These are phyloP conservation scores for Hyperoplus lanceolatus DNA, from an alignment of 2,797 vertebrate genomes.

Conservation along the genomic window DNA sequence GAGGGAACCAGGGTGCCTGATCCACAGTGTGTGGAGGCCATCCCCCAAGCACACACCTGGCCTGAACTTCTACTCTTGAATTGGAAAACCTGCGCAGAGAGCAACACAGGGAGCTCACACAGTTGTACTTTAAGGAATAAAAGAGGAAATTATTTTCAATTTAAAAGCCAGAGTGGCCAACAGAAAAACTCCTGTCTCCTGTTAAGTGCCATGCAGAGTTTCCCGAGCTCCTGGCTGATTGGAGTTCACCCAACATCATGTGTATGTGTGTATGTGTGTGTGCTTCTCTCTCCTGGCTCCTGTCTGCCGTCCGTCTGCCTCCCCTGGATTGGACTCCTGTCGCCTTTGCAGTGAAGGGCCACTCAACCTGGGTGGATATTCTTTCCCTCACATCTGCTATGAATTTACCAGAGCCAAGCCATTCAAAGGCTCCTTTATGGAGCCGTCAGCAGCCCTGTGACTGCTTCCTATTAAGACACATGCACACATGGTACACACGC, in stretches of 20 bases:
- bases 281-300: slow-evolving; percentile 66
- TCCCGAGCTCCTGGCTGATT: slow-evolving; percentile 65
- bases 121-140: slow-evolving; percentile 45
- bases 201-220: slow-evolving; percentile 54
- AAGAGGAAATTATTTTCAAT: slow-evolving; percentile 63
- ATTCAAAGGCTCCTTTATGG: slow-evolving; percentile 89
- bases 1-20: slow-evolving; percentile 53
- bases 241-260: slow-evolving; percentile 59
- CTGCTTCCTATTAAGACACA: slow-evolving; percentile 82
- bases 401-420: slow-evolving; percentile 83
- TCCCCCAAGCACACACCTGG: slow-evolving; percentile 64
- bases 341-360: slow-evolving; percentile 81
- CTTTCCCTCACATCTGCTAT: slow-evolving; percentile 89
- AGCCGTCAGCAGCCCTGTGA: slow-evolving; percentile 80
- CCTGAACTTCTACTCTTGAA: slow-evolving; percentile 49
- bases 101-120: slow-evolving; percentile 46
- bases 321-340: slow-evolving; percentile 83
- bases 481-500: slow-evolving; percentile 58
- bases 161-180: slow-evolving; percentile 55
- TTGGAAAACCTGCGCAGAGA: slow-evolving; percentile 59
- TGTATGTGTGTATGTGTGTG: slow-evolving; percentile 36
- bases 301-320: slow-evolving; percentile 78
- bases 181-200: slow-evolving; percentile 59
- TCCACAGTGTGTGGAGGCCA: slow-evolving; percentile 51
- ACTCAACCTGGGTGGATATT: slow-evolving; percentile 87